phyloP scores from a whole-genome alignment of 1,140 invertebrate species.

The Zaprionus capensis region DNA sequence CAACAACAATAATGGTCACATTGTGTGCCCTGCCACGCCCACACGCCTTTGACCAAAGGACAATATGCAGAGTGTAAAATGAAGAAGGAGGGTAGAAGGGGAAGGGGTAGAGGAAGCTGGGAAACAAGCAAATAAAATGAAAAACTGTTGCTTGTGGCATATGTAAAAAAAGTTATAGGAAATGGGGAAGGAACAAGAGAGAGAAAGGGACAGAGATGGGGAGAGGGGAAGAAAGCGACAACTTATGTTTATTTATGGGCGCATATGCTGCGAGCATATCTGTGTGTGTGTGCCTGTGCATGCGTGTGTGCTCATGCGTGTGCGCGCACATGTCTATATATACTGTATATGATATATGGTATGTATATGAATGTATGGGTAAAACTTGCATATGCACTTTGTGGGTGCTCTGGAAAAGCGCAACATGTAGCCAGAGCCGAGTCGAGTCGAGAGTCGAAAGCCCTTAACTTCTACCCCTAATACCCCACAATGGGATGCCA shows the following conservation, averaged over 20 bases:
- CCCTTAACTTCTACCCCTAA: slow-evolving; percentile 29
- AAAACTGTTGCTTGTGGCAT: slow-evolving; percentile 56
- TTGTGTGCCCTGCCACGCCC: slow-evolving; percentile 23
- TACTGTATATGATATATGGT: slow-evolving; percentile 7
- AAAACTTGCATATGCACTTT: slow-evolving; percentile 19
- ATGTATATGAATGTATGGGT: not conserved
- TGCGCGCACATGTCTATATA: slow-evolving; percentile 2
- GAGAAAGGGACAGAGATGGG: not conserved
- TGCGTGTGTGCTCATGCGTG: slow-evolving; percentile 17
- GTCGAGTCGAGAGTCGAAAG: not conserved
- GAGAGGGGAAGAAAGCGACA: slow-evolving; percentile 45
- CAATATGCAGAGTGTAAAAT: slow-evolving; percentile 14
- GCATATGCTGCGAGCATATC: slow-evolving; percentile 53
- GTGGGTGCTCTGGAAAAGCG: slow-evolving; percentile 36
- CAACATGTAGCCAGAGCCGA: slow-evolving; percentile 58
- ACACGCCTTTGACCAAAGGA: slow-evolving; percentile 35
- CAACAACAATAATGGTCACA: slow-evolving; percentile 19
- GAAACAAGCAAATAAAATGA: slow-evolving; percentile 39
- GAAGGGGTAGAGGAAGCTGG: not conserved
- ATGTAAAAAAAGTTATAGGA: slow-evolving; percentile 47
- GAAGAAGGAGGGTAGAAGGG: not conserved
- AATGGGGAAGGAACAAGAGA: slow-evolving; percentile 19
- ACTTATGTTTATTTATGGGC: slow-evolving; percentile 74
- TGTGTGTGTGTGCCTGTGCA: slow-evolving; percentile 22
- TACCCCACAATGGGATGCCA: slow-evolving; percentile 21